Percentiles rank a stretch among this genome's conserved stretches.
phyloP scores from a whole-genome alignment of 2,797 vertebrate genomes.

The Ctenosaura bakeri region DNA sequence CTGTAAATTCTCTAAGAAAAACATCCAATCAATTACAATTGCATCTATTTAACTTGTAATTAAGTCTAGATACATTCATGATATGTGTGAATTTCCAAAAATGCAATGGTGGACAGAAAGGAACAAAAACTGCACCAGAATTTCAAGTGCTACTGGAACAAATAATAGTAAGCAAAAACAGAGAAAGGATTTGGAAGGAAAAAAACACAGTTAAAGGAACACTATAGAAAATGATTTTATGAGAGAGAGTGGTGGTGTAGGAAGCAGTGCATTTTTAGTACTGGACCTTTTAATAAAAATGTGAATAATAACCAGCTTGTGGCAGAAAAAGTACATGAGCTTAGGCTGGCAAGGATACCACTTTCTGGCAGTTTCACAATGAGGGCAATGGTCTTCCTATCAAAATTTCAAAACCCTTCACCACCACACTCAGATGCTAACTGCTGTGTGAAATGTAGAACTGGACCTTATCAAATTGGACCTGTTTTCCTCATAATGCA shows the following conservation, averaged over 20 bases:
- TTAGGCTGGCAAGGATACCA: not conserved
- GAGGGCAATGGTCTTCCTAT: not conserved
- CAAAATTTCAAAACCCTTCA: not conserved
- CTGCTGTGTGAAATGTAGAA: not conserved
- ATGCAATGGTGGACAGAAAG: not conserved
- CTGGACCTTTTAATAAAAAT: not conserved
- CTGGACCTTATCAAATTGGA: not conserved
- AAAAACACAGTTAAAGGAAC: not conserved
- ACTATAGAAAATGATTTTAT: not conserved
- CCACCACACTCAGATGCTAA: not conserved
- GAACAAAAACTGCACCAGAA: conserved; percentile 10
- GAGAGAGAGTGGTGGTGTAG: not conserved
- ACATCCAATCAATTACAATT: no score
- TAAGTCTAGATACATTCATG: not conserved
- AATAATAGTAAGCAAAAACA: not conserved
- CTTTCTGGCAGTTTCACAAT: not conserved
- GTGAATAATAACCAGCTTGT: not conserved
- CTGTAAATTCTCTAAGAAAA: no score
- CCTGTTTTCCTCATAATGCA: not conserved
- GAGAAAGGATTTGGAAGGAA: not conserved
- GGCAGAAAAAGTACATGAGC: not conserved
- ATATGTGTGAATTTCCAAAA: not conserved
- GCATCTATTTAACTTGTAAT: no score
- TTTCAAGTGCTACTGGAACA: not conserved
- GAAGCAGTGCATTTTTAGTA: not conserved